phyloP scores from a whole-genome alignment of 2,113 vertebrate genomes.

The Austrofundulus limnaeus region DNA sequence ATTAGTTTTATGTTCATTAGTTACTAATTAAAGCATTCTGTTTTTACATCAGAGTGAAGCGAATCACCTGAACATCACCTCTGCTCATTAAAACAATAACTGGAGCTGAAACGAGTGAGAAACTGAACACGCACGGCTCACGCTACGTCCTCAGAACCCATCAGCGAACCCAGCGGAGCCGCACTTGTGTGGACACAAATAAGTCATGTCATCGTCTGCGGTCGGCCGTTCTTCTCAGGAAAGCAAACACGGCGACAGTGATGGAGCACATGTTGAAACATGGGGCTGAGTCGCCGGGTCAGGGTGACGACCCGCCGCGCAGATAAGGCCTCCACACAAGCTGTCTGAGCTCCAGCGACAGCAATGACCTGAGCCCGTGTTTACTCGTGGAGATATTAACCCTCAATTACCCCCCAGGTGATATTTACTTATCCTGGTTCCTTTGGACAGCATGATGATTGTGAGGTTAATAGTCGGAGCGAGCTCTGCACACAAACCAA shows the following conservation, averaged over 20 bases:
- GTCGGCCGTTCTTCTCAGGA: conserved; percentile 3
- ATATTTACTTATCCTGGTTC: conserved; percentile 1
- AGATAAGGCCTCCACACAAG: conserved; percentile 11
- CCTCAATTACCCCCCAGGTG: conserved; percentile 6
- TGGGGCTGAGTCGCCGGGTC: background rate
- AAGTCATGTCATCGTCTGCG: background rate
- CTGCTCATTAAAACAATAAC: too few species aligned
- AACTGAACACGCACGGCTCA: background rate
- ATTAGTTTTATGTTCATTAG: too few species aligned
- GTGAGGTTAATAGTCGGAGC: background rate
- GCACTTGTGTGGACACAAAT: background rate
- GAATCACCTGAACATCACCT: too few species aligned
- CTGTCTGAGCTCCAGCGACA: conserved; percentile 1
- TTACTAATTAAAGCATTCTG: too few species aligned
- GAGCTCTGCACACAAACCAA: background rate
- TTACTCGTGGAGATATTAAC: conserved; percentile 9
- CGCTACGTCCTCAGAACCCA: background rate
- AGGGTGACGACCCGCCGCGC: background rate
- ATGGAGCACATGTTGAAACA: conserved; percentile 18
- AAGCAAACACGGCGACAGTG: conserved; percentile 21
- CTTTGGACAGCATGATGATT: background rate
- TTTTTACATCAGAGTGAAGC: too few species aligned
- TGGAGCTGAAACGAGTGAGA: too few species aligned
- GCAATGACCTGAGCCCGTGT: background rate
- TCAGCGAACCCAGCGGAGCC: background rate